Percentiles rank a stretch among this genome's conserved stretches.
phyloP scores from a whole-genome alignment of 2,113 vertebrate species.

The Typhlomys cinereus region DNA sequence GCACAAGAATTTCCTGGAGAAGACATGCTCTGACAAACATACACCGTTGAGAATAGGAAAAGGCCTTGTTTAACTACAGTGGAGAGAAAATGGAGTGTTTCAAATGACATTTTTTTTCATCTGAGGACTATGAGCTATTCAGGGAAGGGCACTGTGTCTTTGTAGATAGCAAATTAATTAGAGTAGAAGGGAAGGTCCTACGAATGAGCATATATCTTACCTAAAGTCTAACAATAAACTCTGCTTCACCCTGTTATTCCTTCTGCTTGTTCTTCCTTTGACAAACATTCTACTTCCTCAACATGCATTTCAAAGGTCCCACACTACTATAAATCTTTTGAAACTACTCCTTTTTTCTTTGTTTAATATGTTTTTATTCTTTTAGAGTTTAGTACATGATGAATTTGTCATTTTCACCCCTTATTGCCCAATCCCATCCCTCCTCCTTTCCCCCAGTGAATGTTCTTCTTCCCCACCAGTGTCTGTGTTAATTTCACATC shows the following conservation, averaged over 20 bases:
- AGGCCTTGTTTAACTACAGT: not conserved
- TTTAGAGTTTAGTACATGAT: no score
- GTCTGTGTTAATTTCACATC: no score
- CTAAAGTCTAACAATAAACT: not conserved
- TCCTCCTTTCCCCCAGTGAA: no score
- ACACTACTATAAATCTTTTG: not conserved
- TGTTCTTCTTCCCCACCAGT: no score
- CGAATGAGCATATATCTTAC: not conserved
- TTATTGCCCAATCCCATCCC: no score
- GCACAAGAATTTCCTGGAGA: not conserved
- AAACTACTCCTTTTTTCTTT: not conserved
- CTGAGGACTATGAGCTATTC: not conserved
- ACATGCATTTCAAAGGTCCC: not conserved
- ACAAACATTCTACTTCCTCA: not conserved
- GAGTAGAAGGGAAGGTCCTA: not conserved
- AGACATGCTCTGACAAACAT: not conserved
- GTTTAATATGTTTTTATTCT: no score
- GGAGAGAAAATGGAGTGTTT: not conserved
- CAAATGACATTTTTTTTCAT: not conserved
- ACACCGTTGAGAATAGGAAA: not conserved
- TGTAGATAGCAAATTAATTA: not conserved
- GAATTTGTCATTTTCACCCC: no score
- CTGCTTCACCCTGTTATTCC: not conserved
- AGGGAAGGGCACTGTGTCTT: not conserved
- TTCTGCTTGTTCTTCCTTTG: constrained; percentile 29